Evolutionary conservation across 1,140 invertebrate species (phyloP).

Genomic region (Mamestra configurata): DNA sequence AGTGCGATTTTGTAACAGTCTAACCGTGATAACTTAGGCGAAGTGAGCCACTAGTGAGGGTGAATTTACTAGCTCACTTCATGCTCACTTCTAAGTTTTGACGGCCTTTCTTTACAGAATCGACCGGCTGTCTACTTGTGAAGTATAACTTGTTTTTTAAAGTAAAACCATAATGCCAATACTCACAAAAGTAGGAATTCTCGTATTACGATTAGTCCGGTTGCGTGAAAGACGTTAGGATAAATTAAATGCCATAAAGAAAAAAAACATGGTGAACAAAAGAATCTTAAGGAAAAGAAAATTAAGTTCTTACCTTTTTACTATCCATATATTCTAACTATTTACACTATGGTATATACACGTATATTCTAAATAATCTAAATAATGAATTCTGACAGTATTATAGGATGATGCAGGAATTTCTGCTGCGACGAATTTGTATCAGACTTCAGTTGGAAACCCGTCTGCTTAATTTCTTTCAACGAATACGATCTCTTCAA

Average conservation of each 20-base stretch:
- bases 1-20: too few relatives aligned
- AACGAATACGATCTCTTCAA: slow-evolving; percentile 70
- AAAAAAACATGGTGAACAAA: neutral
- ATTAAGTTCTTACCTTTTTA: slow-evolving; percentile 51
- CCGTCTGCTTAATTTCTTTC: slow-evolving; percentile 71
- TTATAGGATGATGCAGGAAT: slow-evolving; percentile 60
- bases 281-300: slow-evolving; percentile 25
- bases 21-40: too few relatives aligned
- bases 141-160: too few relatives aligned
- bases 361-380: too few relatives aligned
- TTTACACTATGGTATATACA: neutral
- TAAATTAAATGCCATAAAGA: neutral
- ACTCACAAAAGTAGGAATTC: neutral
- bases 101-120: too few relatives aligned
- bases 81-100: too few relatives aligned
- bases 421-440: slow-evolving; percentile 59
- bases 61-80: too few relatives aligned
- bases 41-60: too few relatives aligned
- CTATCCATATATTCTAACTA: slow-evolving; percentile 27
- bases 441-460: slow-evolving; percentile 63
- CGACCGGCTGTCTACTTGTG: too few relatives aligned
- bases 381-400: slow-evolving; percentile 79
- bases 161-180: too few relatives aligned
- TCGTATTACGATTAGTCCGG: neutral
- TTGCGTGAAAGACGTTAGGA: neutral